These are phyloP conservation scores for Hypocryptadius cinnamomeus DNA, from an alignment of 2,113 vertebrate species.

Conservation along the genomic window DNA sequence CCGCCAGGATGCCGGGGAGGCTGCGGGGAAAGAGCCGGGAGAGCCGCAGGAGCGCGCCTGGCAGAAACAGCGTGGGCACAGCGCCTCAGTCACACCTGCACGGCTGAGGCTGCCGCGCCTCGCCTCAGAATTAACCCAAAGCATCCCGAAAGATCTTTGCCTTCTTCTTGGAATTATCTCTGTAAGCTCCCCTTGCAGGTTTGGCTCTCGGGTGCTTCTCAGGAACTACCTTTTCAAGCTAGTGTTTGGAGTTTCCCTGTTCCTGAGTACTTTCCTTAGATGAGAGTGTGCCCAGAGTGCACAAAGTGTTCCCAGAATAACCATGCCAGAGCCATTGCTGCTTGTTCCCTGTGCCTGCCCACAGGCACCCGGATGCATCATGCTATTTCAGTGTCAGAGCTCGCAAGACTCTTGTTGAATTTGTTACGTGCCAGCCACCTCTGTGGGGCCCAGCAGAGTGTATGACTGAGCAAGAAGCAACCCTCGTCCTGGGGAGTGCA, in stretches of 20 bases:
- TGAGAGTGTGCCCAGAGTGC: not conserved
- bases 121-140: accelerated
- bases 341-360: not conserved
- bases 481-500: not conserved
- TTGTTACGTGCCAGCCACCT: not conserved
- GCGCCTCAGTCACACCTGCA: not conserved
- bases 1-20: conserved; percentile 71
- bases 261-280: not conserved
- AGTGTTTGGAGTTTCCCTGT: accelerated
- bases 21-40: conserved; percentile 68
- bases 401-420: not conserved
- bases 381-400: not conserved
- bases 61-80: not conserved
- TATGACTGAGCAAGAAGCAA: accelerated
- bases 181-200: too few species aligned
- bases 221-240: not conserved
- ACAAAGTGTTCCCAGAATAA: not conserved
- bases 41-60: conserved; percentile 74
- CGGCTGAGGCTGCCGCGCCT: not conserved
- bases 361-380: not conserved
- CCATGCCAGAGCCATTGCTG: not conserved
- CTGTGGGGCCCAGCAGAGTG: not conserved
- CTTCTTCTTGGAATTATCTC: too few species aligned
- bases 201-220: not conserved
- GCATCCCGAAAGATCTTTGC: not conserved